Base-by-base conservation (phyloP, 2,113 vertebrate species). In the Pangasianodon gigas region DNA sequence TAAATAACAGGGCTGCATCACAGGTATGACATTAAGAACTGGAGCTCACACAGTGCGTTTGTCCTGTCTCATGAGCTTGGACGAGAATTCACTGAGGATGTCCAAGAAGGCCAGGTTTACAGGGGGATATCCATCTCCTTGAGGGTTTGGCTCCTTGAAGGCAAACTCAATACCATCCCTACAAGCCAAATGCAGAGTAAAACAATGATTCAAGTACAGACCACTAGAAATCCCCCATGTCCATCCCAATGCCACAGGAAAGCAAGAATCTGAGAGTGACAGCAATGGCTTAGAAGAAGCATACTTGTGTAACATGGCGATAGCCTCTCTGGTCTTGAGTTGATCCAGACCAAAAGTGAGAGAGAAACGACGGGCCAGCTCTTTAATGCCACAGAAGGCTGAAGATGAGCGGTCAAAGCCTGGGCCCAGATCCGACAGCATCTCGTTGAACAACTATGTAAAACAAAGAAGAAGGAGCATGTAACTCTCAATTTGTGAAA, bases 251-350 rank as follows among this genome's bases (percentile, higher is more conserved):
- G n/a, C 26, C 19, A 41, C 29, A 26, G n/a, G 2, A 74, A 24
- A 51, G 14, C 44, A 79, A 13, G 1, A 4, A 79, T 58, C 29
- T 21, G 9, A 52, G 9, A 56, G 1, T 2, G 10, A 54, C 10
- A 41, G 3, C 37, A 67, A 48, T 32, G 18, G 10, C 29, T n/a
- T 37, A 79, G 7, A 51, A 52, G 52, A 21, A 29, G 86, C 97
- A 97, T 97, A 99, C 98, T 99, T 99, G 96, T 99, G 98, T 91
- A 99, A 95, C 98, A 99, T 99, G 83, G 98, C 98, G 82, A 99
- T 99, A 93, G 98, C 98, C 93, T 99, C 98, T 97, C 98, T 96
- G 90, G 98, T 99, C 96, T 99, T 99, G 92, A 99, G 91, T 71
- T 99, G 98, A 97, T 99, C 98, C 52, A 99, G 96, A 92, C 98